Conservation (phyloP, 2,797 vertebrate genomes). For the Crocidura indochinensis region DNA sequence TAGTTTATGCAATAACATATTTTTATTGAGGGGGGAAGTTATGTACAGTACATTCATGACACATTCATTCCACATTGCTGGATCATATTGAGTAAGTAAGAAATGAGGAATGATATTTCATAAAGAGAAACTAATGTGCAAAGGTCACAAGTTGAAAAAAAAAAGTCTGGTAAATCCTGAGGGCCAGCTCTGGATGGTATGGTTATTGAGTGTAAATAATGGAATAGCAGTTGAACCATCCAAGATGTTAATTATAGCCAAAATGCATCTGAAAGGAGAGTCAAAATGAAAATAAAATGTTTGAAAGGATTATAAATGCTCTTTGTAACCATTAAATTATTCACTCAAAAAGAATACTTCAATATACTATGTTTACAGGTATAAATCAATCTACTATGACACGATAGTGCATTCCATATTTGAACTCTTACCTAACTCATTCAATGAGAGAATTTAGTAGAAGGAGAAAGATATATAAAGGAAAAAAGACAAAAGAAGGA, state of each 20-base stretch:
- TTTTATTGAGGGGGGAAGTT: not conserved
- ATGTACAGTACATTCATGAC: slow-evolving; percentile 24
- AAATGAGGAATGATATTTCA: no score
- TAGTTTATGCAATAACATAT: slow-evolving; percentile 7
- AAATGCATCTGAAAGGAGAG: not conserved
- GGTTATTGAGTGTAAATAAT: not conserved
- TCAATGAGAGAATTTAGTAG: not conserved
- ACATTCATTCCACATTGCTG: slow-evolving; percentile 36
- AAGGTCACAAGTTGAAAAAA: slow-evolving; percentile 20
- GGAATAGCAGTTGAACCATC: not conserved
- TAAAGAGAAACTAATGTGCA: slow-evolving; percentile 22
- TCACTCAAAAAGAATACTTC: slow-evolving; percentile 16
- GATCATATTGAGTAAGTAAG: no score
- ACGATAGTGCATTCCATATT: not conserved
- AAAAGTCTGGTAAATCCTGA: not conserved
- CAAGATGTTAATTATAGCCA: not conserved
- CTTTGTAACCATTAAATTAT: not conserved
- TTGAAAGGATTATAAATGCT: slow-evolving; percentile 5
- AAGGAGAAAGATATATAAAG: no score
- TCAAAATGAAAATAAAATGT: not conserved
- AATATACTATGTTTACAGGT: no score
- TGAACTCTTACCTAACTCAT: not conserved
- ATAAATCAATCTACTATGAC: no score
- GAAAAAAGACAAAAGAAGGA: no score
- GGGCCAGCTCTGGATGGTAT: not conserved